phyloP scores from a whole-genome alignment of 30 jellyfish, hydroid and myxozoan genomes.

The Hydractinia echinata region DNA sequence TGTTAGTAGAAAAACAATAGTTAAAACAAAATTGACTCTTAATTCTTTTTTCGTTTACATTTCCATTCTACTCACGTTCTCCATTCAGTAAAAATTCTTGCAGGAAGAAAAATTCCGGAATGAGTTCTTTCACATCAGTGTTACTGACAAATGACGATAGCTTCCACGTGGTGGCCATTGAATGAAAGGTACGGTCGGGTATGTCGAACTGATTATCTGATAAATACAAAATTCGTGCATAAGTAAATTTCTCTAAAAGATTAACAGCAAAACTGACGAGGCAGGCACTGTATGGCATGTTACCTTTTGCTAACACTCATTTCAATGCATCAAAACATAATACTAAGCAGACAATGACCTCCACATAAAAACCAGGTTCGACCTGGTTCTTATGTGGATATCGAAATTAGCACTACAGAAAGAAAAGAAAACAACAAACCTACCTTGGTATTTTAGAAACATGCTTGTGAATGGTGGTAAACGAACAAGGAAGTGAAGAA shows the following conservation, averaged over 20 bases:
- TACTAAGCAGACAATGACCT: too few species aligned
- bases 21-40: too few species aligned
- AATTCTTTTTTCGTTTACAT: too few species aligned
- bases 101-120: conserved; percentile 93
- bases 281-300: neutral
- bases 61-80: conserved; percentile 44
- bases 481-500: conserved; percentile 92
- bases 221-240: neutral
- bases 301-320: too few species aligned
- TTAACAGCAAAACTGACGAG: neutral
- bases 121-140: conserved; percentile 94
- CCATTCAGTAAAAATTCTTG: conserved; percentile 76
- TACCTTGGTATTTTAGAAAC: conserved; percentile 95
- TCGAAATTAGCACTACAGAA: neutral
- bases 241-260: neutral
- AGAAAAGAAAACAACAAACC: conserved; percentile 2
- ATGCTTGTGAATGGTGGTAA: conserved; percentile 93
- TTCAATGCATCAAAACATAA: too few species aligned
- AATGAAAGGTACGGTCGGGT: conserved; percentile 98
- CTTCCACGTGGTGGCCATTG: conserved; percentile 89
- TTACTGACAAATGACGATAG: conserved; percentile 88
- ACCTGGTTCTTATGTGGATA: neutral
- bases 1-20: too few species aligned
- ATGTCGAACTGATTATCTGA: conserved; percentile 94
- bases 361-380: too few species aligned